A percentile compares a stretch with the other conserved stretches of the same genome.
These are phyloP conservation scores for Pygmarrhopalites habei DNA, from an alignment of 1,140 invertebrate species.

Conservation along the genomic window DNA sequence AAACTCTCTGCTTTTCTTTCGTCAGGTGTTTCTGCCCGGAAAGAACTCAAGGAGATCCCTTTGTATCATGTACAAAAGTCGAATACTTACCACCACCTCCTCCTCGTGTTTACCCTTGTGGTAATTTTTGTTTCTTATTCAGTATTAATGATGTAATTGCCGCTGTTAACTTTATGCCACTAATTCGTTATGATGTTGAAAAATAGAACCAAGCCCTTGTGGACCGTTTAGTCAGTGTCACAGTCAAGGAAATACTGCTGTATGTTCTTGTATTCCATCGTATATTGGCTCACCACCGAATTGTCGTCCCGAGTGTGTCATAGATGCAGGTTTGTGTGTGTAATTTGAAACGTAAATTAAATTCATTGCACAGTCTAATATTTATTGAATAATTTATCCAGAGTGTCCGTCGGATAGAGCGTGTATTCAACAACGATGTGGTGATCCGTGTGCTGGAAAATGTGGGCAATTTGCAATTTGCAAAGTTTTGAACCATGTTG, in stretches of 20 bases:
- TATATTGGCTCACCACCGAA: too few relatives aligned
- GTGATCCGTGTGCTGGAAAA: constrained; percentile 48
- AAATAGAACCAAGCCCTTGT: constrained; percentile 56
- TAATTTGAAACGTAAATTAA: too few relatives aligned
- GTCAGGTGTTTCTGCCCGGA: constrained; percentile 58
- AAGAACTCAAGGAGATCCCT: constrained; percentile 38
- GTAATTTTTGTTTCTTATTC: too few relatives aligned
- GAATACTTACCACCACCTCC: constrained; percentile 46
- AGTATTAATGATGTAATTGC: too few relatives aligned
- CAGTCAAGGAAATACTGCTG: constrained; percentile 37
- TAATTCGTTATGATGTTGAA: too few relatives aligned
- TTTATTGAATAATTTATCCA: too few relatives aligned
- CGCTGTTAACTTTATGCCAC: too few relatives aligned
- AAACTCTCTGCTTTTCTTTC: too few relatives aligned
- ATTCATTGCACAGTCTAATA: too few relatives aligned
- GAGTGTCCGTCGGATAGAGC: too few relatives aligned
- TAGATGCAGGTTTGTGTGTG: constrained; percentile 50
- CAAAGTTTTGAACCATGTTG: not conserved
- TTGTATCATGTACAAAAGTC: constrained; percentile 43
- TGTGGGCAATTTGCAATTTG: constrained; percentile 54
- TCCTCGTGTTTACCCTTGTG: constrained; percentile 59
- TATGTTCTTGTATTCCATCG: constrained; percentile 52
- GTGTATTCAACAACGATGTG: constrained; percentile 60
- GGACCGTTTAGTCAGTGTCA: constrained; percentile 51
- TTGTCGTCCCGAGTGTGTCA: constrained; percentile 34